Evolutionary conservation across 2,888 invertebrate species (phyloP), one percentile per base, ranked within the genome.

Genomic region (Oscheius sp.): DNA sequence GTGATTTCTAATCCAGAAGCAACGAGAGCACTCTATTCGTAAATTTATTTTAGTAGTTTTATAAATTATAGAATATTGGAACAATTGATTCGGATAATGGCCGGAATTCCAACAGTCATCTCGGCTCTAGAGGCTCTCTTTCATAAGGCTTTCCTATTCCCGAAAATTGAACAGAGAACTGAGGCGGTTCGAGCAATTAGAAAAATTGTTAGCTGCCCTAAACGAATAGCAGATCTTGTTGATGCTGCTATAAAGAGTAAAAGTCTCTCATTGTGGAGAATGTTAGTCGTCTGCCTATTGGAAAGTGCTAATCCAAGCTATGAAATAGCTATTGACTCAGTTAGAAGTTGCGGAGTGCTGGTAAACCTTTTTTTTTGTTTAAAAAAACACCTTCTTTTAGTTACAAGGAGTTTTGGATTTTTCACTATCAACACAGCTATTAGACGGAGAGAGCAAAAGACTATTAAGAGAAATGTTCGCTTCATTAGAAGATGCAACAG

Each of bases 11-110:
- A 81, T 37, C 80, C 81, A 3, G 81, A 81, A 45, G 76, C 76
- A 4, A 81, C 81, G 42, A 58, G 83, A 27, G 80, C 82, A 6
- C 74, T 84, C 12, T 84, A 84, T 58, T 77, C 78, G 83, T 83
- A 20, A 15, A 29, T 3, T 27, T 39, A 57, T 8, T n/a, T n/a
- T 27, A 23, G 12, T 3, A 53, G 5, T 12, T 4, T 5, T 29
- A 25, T 2, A 37, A 10, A 5, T 72, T 77, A 46, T 45, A 83
- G 83, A 55, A 76, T 84, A 12, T 73, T 84, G 5, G 84, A 84
- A 33, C 82, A 84, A 65, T 61, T 84, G 45, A 72, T 84, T 37
- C 81, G 81, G 15, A 69, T 84, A 1, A 77, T 84, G 74, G 75
- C 80, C 3, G 68, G 71, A 6, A 70, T 75, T 31, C 69, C 75